A percentile compares a stretch with the other conserved stretches of the same genome.
Conservation (phyloP, 2,113 vertebrate species). For the Hucho hucho region DNA sequence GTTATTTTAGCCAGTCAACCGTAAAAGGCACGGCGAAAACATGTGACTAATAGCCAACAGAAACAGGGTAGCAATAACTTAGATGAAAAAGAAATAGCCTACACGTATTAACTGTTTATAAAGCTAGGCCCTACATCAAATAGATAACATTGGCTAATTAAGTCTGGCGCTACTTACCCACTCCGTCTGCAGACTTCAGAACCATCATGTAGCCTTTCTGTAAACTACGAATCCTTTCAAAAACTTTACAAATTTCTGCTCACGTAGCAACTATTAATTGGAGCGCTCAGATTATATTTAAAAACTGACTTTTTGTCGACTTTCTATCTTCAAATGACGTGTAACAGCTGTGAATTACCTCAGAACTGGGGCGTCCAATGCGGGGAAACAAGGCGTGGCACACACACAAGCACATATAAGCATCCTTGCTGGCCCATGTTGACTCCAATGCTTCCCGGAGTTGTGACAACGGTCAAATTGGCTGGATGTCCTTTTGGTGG, state of each 20-base stretch:
- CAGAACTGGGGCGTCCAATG: not conserved
- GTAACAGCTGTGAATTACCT: too few species aligned
- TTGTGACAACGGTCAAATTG: too few species aligned
- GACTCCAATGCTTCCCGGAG: too few species aligned
- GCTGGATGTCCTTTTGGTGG: too few species aligned
- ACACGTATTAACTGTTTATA: not conserved
- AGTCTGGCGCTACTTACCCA: constrained; percentile 53
- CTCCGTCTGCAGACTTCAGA: constrained; percentile 66
- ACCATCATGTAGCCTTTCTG: not conserved
- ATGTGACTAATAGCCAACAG: too few species aligned
- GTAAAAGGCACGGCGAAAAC: too few species aligned
- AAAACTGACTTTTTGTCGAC: not conserved
- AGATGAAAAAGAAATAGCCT: not conserved
- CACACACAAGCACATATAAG: too few species aligned
- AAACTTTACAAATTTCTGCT: not conserved
- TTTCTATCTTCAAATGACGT: too few species aligned
- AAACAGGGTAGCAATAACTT: not conserved
- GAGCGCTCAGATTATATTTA: not conserved
- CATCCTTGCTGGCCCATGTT: too few species aligned
- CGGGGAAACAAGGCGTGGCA: not conserved
- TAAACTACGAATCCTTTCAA: not conserved
- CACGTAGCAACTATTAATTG: not conserved
- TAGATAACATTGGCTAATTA: constrained; percentile 12
- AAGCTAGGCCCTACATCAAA: too few species aligned
- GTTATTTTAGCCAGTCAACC: too few species aligned